Base-by-base conservation (phyloP, 1,140 invertebrate species). In the Lepeophtheirus salmonis region DNA sequence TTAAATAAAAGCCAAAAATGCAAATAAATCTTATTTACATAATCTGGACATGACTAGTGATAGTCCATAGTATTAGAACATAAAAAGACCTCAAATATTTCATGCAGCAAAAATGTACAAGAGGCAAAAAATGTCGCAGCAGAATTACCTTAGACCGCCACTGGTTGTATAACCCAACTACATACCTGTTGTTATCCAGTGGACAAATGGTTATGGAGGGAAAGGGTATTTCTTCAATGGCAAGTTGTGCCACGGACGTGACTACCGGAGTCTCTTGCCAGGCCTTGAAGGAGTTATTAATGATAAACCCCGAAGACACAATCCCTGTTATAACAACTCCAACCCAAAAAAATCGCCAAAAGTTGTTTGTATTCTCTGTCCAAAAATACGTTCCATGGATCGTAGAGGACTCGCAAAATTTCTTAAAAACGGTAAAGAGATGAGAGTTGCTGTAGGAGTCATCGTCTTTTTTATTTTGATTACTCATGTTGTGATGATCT, bases 371-470 rank as follows among this genome's bases (percentile, higher is more conserved):
- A 17, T n/a, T 17, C 55, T 25, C 55, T 25, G 26, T 48, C 55
- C 55, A 57, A 25, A 57, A 57, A 18, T 57, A 57, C 16, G 55
- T 57, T 14, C 55, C 55, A 41, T 57, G 55, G n/a, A 57, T 57
- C 13, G 55, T 57, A 2, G 55, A 57, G 16, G 22, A 26, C 17
- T 20, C 21, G 26, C 55, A 57, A n/a, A 57, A 57, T 48, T 57
- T 57, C 20, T 25, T 17, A 25, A 57, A 57, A n/a, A 41, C 30
- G 30, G 6, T 6, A n/a, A 41, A 41, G 30, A 41, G 30, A n/a
- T n/a, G n/a, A n/a, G n/a, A n/a, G 30, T 6, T n/a, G 6, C n/a
- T n/a, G 30, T 6, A 41, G 30, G 30, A 10, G 6, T n/a, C 6
- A n/a, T 6, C n/a, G 30, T 41, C 30, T n/a, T 41, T 6, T 41